Conservation (phyloP, 2,888 invertebrate species). For the Volucella zonaria region DNA sequence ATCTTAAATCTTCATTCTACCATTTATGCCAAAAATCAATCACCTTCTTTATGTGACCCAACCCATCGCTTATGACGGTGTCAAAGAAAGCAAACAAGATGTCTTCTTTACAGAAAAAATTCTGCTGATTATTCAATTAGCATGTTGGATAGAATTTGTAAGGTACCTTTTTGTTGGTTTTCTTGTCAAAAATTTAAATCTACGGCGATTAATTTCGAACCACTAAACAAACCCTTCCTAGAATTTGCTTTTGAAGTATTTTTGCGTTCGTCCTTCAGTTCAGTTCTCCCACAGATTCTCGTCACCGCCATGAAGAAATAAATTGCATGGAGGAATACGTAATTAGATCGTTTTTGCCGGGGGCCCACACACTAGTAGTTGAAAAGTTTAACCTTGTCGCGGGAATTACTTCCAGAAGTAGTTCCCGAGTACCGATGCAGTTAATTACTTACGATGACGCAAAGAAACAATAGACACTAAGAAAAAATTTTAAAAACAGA, state of each 20-base stretch:
- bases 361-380: background rate
- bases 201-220: too few relatives aligned
- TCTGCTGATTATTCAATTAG: too few relatives aligned
- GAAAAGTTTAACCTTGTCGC: constrained; percentile 4
- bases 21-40: too few relatives aligned
- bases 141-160: too few relatives aligned
- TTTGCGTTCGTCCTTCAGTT: background rate
- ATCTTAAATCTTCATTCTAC: too few relatives aligned
- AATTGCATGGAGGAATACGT: background rate
- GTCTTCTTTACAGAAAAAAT: too few relatives aligned
- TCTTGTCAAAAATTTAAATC: too few relatives aligned
- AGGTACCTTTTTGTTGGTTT: background rate
- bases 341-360: background rate
- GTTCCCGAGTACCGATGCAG: background rate
- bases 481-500: constrained; percentile 10
- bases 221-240: too few relatives aligned
- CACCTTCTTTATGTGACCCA: too few relatives aligned
- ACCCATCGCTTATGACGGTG: too few relatives aligned
- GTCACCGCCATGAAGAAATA: background rate
- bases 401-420: constrained; percentile 3
- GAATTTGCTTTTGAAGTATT: too few relatives aligned
- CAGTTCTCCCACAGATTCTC: constrained; percentile 11
- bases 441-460: constrained; percentile 15
- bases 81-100: too few relatives aligned
- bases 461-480: background rate